These are phyloP conservation scores for Grammomys surdaster DNA, from an alignment of 2,113 vertebrate genomes.

Conservation along the genomic window DNA sequence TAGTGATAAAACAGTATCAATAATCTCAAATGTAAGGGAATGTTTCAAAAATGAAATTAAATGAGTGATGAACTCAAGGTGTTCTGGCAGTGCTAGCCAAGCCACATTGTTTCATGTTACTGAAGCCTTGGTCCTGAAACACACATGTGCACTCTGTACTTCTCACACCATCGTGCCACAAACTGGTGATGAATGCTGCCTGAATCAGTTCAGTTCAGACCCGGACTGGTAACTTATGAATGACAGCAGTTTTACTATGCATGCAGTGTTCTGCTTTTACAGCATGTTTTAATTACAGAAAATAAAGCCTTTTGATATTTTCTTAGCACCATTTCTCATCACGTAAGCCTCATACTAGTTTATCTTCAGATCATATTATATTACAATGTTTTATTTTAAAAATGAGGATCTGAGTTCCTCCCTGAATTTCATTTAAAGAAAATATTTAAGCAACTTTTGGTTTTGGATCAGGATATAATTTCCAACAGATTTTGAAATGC, in stretches of 20 bases:
- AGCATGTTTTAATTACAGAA: background rate
- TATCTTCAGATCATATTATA: background rate
- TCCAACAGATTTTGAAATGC: background rate
- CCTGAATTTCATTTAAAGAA: background rate
- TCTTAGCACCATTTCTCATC: background rate
- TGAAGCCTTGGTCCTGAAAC: background rate
- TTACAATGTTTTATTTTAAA: background rate
- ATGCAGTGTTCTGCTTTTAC: background rate
- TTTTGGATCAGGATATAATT: background rate
- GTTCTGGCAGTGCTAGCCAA: background rate
- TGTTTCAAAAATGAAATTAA: background rate
- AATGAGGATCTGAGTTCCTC: background rate
- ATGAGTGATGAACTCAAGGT: background rate
- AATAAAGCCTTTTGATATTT: background rate
- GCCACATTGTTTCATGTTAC: background rate
- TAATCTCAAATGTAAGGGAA: background rate
- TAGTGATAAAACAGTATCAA: background rate
- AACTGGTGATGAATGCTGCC: background rate
- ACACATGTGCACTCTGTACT: background rate
- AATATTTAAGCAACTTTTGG: background rate
- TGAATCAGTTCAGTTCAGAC: background rate
- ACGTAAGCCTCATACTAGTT: background rate
- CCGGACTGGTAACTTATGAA: background rate
- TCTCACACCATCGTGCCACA: background rate
- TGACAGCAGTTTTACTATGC: background rate